phyloP scores from a whole-genome alignment of 2,797 vertebrate species.

The Myotis planiceps region DNA sequence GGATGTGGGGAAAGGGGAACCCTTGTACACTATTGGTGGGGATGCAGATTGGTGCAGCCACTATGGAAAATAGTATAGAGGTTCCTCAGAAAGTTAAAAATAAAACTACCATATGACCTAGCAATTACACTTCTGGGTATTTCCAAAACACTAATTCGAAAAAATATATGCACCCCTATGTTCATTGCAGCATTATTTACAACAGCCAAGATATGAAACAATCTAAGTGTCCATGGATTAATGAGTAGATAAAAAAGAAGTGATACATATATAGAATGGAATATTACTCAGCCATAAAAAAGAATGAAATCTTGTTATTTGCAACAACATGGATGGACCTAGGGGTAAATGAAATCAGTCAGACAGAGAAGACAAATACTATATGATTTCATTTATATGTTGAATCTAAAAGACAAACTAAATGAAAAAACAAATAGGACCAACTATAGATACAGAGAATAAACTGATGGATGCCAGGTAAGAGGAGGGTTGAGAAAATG shows the following conservation, averaged over 20 bases:
- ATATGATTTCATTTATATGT: neutral
- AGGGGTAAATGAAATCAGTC: neutral
- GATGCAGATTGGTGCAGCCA: neutral
- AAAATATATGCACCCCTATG: neutral
- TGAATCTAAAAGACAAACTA: neutral
- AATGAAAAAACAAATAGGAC: neutral
- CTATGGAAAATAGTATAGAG: neutral
- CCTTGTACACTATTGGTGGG: neutral
- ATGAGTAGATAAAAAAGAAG: neutral
- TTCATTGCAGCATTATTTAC: neutral
- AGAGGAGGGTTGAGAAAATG: too few relatives aligned
- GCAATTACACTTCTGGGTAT: neutral
- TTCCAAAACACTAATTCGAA: neutral
- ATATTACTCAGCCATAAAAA: neutral
- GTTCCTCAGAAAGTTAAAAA: neutral
- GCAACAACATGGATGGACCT: neutral
- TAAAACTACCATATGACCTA: neutral
- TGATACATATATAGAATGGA: neutral
- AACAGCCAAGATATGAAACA: neutral
- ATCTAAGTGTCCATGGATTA: neutral
- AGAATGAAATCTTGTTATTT: neutral
- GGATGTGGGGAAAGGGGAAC: neutral
- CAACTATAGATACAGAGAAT: neutral
- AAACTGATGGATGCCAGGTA: neutral
- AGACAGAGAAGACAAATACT: neutral